Evolutionary conservation across 2,888 invertebrate species (phyloP), one percentile per base, ranked within the genome.

Genomic region (Lutraria lutraria): DNA sequence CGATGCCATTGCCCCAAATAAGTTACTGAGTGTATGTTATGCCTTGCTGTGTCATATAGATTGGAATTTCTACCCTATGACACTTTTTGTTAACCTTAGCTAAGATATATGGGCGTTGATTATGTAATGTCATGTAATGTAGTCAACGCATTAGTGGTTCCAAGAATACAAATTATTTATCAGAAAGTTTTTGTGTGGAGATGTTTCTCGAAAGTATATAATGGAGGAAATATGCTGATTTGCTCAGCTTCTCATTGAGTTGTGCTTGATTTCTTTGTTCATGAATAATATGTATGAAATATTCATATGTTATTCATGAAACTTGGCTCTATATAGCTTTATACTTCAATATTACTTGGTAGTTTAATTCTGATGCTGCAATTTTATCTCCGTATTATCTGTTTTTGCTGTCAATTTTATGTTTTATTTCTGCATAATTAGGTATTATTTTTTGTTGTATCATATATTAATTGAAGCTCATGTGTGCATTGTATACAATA

Each of bases 251-350:
- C 25, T 25, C 63, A 68, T 68, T 68, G 25, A 68, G 25, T 3
- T 68, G 63, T 68, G 13, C 63, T 68, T 68, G 63, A 25, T 68
- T 68, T 68, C n/a, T 68, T 25, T 68, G 63, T 68, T 68, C 63
- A 68, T 68, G 63, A 68, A 68, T 68, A 68, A 68, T 25, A 25
- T 68, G 63, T 68, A 68, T 68, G n/a, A 25, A 68, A 68, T 68
- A 68, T 68, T 68, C 63, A 68, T 68, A 68, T 68, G 21, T 68
- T 68, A 68, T 68, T 68, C 63, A 68, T 68, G 63, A 21, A 68
- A 25, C 63, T 25, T 68, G 63, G 63, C 16, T 21, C 6, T 60
- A 68, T 25, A 8, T 68, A n/a, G 25, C 63, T 68, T 68, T 25
- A 68, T 68, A 68, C 25, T 68, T 68, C 25, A 12, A 68, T 68